Evolutionary conservation across 2,888 invertebrate genomes (phyloP).

Genomic region (Priapulus caudatus): DNA sequence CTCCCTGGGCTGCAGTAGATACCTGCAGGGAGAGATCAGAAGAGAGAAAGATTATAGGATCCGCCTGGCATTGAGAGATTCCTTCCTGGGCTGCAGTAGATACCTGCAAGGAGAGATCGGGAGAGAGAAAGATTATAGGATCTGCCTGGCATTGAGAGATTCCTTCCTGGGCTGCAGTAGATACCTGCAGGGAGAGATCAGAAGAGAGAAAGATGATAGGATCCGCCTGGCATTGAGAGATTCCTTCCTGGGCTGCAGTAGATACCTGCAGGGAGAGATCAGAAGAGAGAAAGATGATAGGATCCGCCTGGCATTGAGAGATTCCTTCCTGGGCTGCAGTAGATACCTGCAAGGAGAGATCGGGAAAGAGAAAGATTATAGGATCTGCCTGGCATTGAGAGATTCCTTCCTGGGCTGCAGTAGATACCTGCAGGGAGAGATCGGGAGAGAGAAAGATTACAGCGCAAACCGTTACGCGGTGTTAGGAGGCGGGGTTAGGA

Average conservation of each 20-base stretch:
- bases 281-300: conserved; percentile 74
- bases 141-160: conserved; percentile 40
- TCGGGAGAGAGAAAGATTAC: too few species aligned
- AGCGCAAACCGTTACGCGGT: too few species aligned
- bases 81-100: conserved; percentile 55
- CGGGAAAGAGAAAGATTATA: conserved; percentile 75
- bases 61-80: conserved; percentile 38
- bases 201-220: conserved; percentile 68
- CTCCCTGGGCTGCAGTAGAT: conserved; percentile 57
- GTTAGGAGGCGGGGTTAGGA: too few species aligned
- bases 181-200: conserved; percentile 67
- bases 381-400: conserved; percentile 42
- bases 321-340: conserved; percentile 51
- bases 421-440: conserved; percentile 64
- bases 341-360: conserved; percentile 66
- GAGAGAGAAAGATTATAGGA: conserved; percentile 66
- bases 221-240: conserved; percentile 40
- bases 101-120: conserved; percentile 70
- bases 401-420: conserved; percentile 51
- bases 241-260: conserved; percentile 53
- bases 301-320: conserved; percentile 40
- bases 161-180: conserved; percentile 55
- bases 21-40: conserved; percentile 65
- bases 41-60: conserved; percentile 67
- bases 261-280: conserved; percentile 66